Evolutionary conservation across 2,888 invertebrate genomes (phyloP).

Genomic region (Amaurobius ferox): DNA sequence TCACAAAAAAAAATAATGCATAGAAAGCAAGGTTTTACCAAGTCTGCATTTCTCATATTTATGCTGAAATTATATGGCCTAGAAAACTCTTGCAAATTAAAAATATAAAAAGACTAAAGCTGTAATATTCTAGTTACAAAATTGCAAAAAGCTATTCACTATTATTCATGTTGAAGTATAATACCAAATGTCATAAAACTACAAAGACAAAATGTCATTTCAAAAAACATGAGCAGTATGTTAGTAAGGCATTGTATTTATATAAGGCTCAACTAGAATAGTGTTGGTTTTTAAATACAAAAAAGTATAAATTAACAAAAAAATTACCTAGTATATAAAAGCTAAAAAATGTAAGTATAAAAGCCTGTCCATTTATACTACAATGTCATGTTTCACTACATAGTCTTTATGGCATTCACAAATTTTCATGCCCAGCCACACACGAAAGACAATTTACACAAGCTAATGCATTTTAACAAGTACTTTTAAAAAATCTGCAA

Average conservation of each 20-base stretch:
- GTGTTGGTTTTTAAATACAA: neutral
- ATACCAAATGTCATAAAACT: neutral
- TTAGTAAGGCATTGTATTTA: neutral
- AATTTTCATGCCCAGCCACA: neutral
- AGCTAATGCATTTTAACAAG: neutral
- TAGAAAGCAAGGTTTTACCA: neutral
- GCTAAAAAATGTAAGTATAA: neutral
- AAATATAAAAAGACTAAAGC: conserved; percentile 4
- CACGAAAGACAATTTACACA: neutral
- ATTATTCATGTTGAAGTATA: neutral
- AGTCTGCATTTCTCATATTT: neutral
- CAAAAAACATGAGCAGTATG: conserved; percentile 1
- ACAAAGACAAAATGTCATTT: conserved; percentile 4
- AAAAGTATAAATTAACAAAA: neutral
- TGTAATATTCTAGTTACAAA: neutral
- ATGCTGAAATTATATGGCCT: neutral
- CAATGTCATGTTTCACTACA: neutral
- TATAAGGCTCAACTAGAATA: neutral
- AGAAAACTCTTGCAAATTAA: neutral
- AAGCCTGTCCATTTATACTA: neutral
- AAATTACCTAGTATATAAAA: neutral
- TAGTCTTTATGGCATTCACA: neutral
- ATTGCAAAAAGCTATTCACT: neutral
- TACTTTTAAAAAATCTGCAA: neutral
- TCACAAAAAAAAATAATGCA: neutral